phyloP scores from a whole-genome alignment of 23 tunicate species.

The Corella eumyota region DNA sequence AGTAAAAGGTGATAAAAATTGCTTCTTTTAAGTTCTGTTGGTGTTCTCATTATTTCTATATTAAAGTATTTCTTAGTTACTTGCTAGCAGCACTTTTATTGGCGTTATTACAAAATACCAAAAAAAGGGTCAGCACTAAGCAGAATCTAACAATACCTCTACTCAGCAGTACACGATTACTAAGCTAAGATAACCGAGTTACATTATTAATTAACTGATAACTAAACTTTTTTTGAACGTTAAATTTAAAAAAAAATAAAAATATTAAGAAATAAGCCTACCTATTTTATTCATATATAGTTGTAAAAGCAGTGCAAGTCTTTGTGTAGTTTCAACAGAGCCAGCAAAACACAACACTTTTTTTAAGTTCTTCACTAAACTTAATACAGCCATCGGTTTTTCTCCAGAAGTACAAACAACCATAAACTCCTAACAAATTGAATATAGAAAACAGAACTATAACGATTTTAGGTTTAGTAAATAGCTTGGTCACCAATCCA shows the following conservation, averaged over 20 bases:
- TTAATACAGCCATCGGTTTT: constrained; percentile 19
- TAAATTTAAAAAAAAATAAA: constrained; percentile 3
- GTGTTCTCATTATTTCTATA: no score
- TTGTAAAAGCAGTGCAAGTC: constrained; percentile 18
- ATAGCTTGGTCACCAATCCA: no score
- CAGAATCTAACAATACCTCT: neutral
- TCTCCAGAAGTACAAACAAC: constrained; percentile 8
- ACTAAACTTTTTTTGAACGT: neutral
- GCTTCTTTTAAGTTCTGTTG: no score
- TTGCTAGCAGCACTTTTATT: no score
- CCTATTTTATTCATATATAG: constrained; percentile 12
- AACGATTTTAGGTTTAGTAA: no score
- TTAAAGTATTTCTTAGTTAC: no score
- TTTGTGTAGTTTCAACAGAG: constrained; percentile 22
- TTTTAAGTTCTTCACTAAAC: constrained; percentile 10
- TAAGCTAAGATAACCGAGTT: neutral
- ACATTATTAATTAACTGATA: neutral
- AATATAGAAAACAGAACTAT: neutral
- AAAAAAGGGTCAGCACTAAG: no score
- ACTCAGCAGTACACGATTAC: neutral
- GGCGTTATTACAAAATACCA: no score
- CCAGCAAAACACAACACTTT: constrained; percentile 51
- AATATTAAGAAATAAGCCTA: neutral
- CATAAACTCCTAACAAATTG: constrained; percentile 24
- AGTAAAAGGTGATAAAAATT: no score